A percentile compares a stretch with the other conserved stretches of the same genome.
phyloP scores from a whole-genome alignment of 2,113 vertebrate species.

The Ahaetulla prasina region DNA sequence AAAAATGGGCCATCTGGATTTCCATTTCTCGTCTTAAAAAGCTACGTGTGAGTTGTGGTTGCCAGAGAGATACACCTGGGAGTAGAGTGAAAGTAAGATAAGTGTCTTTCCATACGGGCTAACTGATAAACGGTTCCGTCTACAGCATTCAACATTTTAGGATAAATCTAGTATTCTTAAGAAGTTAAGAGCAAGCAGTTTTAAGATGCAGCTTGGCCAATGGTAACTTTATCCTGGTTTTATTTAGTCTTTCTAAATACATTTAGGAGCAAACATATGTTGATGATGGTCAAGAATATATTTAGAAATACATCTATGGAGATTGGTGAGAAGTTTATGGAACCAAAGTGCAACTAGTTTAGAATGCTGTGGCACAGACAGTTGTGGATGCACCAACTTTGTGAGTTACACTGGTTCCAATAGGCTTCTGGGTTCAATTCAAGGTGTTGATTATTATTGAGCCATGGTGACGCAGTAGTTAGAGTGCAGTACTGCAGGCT shows the following conservation, averaged over 20 bases:
- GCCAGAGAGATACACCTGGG: constrained; percentile 66
- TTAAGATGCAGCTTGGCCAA: background rate
- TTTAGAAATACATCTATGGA: background rate
- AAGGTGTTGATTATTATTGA: background rate
- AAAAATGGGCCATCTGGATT: constrained; percentile 64
- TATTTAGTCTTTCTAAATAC: background rate
- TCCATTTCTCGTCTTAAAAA: constrained; percentile 58
- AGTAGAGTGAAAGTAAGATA: constrained; percentile 56
- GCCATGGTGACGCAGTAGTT: too few relatives aligned
- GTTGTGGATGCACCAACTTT: background rate
- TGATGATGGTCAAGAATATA: background rate
- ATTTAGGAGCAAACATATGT: background rate
- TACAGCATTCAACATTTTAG: constrained; percentile 60
- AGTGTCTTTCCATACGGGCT: constrained; percentile 69
- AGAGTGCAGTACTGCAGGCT: too few relatives aligned
- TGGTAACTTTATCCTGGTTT: constrained; percentile 12
- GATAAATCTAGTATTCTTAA: constrained; percentile 63
- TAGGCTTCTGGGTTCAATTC: background rate
- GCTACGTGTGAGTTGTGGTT: constrained; percentile 60
- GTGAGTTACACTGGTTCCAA: background rate
- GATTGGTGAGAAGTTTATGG: background rate
- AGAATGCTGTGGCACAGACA: background rate
- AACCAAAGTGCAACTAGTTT: background rate
- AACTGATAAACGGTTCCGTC: constrained; percentile 65
- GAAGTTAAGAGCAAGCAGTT: constrained; percentile 60